phyloP scores from a whole-genome alignment of 2,113 vertebrate genomes.

The Beaufortia kweichowensis region DNA sequence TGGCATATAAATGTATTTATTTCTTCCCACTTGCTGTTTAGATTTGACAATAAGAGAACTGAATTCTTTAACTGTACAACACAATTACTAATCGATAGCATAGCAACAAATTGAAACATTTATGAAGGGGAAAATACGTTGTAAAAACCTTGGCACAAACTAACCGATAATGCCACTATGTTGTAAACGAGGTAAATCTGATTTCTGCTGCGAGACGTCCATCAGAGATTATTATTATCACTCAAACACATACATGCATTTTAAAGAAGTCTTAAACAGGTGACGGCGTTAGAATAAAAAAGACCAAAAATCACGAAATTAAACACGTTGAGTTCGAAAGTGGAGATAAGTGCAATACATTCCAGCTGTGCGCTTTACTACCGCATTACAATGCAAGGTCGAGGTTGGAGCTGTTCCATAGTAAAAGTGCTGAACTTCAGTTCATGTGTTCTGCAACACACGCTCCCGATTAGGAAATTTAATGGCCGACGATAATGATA shows the following conservation, averaged over 20 bases:
- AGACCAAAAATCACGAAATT: conserved; percentile 73
- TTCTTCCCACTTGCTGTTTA: conserved; percentile 71
- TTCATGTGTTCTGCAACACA: conserved; percentile 58
- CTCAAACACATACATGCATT: conserved; percentile 78
- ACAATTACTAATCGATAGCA: conserved; percentile 73
- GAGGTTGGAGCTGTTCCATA: conserved; percentile 74
- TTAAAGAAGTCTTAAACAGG: conserved; percentile 65
- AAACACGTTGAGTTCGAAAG: conserved; percentile 45
- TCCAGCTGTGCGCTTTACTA: conserved; percentile 61
- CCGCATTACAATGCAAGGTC: conserved; percentile 41
- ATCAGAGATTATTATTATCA: conserved; percentile 63
- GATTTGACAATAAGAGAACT: conserved; percentile 69
- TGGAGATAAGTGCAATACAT: conserved; percentile 72
- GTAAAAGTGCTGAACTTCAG: conserved; percentile 74
- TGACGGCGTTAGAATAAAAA: conserved; percentile 65
- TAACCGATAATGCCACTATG: conserved; percentile 74
- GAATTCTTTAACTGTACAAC: conserved; percentile 75
- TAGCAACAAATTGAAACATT: conserved; percentile 71
- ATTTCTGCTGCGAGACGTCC: conserved; percentile 55
- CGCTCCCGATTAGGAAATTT: conserved; percentile 46
- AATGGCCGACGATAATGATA: conserved; percentile 10
- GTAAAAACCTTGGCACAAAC: conserved; percentile 68
- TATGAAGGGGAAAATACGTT: conserved; percentile 27
- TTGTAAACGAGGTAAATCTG: conserved; percentile 61
- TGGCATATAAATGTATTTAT: conserved; percentile 84